Percentiles rank a stretch among this genome's conserved stretches.
Evolutionary conservation across 2,797 vertebrate species (phyloP).

Genomic region (Lithobates pipiens): DNA sequence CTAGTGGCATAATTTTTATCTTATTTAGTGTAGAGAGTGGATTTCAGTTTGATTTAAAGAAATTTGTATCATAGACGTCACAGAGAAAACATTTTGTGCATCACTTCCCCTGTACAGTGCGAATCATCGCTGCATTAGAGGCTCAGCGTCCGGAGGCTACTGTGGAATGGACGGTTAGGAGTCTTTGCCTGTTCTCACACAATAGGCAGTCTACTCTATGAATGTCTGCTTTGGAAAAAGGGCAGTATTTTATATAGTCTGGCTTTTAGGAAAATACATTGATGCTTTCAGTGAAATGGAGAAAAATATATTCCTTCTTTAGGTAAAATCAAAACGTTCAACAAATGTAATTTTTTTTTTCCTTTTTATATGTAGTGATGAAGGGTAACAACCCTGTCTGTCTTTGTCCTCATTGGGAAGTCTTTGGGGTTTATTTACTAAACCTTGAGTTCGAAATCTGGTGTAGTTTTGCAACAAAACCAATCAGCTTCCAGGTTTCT

Average conservation of each 20-base stretch:
- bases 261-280: not conserved
- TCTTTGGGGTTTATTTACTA: too few species aligned
- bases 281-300: not conserved
- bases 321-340: not conserved
- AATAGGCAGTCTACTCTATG: not conserved
- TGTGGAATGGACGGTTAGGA: conserved; percentile 7
- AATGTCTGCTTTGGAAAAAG: not conserved
- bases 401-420: too few species aligned
- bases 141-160: conserved; percentile 32
- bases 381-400: too few species aligned
- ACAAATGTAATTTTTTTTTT: too few species aligned
- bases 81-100: conserved; percentile 70
- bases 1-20: conserved; percentile 83
- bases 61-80: conserved; percentile 72
- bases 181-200: conserved; percentile 4
- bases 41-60: conserved; percentile 77
- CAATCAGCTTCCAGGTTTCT: too few species aligned
- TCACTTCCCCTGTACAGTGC: conserved; percentile 68
- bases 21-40: conserved; percentile 73
- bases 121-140: conserved; percentile 62
- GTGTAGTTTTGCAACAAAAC: too few species aligned
- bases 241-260: not conserved
- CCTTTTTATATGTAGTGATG: too few species aligned
- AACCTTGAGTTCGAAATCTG: too few species aligned
- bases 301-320: not conserved